Base-by-base conservation (phyloP, 2,797 vertebrate genomes). In the Todus mexicanus region DNA sequence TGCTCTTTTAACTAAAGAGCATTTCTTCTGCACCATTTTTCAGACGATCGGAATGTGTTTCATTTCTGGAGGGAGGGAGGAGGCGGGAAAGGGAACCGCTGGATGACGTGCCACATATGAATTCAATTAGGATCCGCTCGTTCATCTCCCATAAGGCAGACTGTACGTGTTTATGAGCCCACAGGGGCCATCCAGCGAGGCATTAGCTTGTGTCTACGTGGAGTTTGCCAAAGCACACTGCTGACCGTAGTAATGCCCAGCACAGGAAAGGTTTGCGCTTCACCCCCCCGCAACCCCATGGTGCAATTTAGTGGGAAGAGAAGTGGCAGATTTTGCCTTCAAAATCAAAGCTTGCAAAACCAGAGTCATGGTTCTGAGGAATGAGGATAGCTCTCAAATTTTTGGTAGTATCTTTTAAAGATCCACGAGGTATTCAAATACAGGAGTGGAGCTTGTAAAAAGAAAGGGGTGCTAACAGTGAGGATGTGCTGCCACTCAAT, bases 231-330 rank as follows among this genome's bases (percentile, higher is more conserved):
- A 73, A 26, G 16, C 2, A 10, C 54, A 5, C 27, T 63, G 38
- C 65, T 71, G n/a, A 22, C 7, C 4, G 1, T 0, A 7, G 64
- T 40, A 7, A 9, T 0, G 11, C 68, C 10, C 21, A 45, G 19
- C 10, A 1, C 65, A 53, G 65, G 53, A 31, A 12, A 35, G n/a
- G 48, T 43, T 9, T 60, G 42, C 12, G 1, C 63, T 11, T 47
- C 12, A 11, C 40, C 45, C n/a, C 22, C 18, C 43, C 68, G 42
- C 31, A 33, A 71, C 48, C n/a, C 54, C 0, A 0, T 1, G 9
- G 43, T n/a, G 63, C 33, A 1, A 0, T 22, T 50, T 1, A 3
- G 2, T 0, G 1, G 31, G 38, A 31, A 40, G 20, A 19, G 70
- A 5, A 19, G 31, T 1, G 25, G 43, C 17, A 38, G 29, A 22